phyloP scores from a whole-genome alignment of 2,113 vertebrate species.

The Spermophilus dauricus region DNA sequence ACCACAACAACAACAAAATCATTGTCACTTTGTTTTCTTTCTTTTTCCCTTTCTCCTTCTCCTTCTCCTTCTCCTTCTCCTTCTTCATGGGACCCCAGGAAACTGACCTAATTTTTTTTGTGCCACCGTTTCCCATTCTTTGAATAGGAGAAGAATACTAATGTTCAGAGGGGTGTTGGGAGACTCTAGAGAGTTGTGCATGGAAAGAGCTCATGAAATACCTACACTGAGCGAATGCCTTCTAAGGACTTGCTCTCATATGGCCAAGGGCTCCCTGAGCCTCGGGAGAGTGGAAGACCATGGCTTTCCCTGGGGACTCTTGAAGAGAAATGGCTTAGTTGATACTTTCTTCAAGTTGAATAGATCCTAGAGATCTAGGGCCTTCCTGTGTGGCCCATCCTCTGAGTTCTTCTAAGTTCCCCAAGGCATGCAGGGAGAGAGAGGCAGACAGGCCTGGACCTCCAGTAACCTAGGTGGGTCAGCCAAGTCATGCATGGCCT shows the following conservation, averaged over 20 bases:
- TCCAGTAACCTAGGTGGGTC: not conserved
- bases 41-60: too few relatives aligned
- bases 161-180: not conserved
- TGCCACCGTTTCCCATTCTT: not conserved
- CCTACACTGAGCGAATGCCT: fast-evolving
- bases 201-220: not conserved
- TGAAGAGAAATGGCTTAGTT: constrained; percentile 16
- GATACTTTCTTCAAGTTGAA: constrained; percentile 3
- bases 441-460: not conserved
- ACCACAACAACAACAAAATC: not conserved
- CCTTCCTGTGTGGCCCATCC: too few relatives aligned
- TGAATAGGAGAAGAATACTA: not conserved
- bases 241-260: not conserved
- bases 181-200: not conserved
- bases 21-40: not conserved
- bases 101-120: not conserved
- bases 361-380: not conserved
- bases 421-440: not conserved
- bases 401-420: not conserved
- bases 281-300: not conserved
- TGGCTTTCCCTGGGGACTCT: not conserved
- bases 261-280: not conserved
- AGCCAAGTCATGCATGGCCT: not conserved
- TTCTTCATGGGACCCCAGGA: not conserved
- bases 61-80: too few relatives aligned